These are phyloP conservation scores for Petromus typicus DNA, from an alignment of 2,113 vertebrate species.

Conservation along the genomic window DNA sequence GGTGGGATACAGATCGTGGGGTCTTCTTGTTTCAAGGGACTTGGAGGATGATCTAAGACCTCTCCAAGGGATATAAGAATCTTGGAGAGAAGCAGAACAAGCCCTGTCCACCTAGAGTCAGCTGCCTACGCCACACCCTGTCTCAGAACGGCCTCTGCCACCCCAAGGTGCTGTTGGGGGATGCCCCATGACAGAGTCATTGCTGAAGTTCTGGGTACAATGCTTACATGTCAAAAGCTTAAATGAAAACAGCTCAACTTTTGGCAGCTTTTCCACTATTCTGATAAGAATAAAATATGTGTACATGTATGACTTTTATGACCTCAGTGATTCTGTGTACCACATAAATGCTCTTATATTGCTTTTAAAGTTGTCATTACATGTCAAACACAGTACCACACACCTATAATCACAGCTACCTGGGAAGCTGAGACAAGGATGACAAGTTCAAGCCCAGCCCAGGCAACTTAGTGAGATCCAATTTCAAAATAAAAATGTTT, in stretches of 20 bases:
- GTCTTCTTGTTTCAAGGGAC: not conserved
- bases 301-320: not conserved
- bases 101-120: not conserved
- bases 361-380: constrained; percentile 4
- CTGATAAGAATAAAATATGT: not conserved
- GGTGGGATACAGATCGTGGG: not conserved
- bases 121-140: not conserved
- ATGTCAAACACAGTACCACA: not conserved
- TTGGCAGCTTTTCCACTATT: not conserved
- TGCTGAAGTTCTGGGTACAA: not conserved
- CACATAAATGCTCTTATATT: not conserved
- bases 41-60: not conserved
- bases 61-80: not conserved
- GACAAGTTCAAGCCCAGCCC: not conserved
- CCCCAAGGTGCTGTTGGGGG: not conserved
- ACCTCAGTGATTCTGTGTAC: not conserved
- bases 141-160: not conserved
- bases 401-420: not conserved
- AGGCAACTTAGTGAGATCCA: not conserved
- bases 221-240: not conserved
- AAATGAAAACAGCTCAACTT: not conserved
- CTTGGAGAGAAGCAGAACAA: not conserved
- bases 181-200: too few relatives aligned
- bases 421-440: not conserved
- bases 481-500: not conserved